Evolutionary conservation across 1,140 invertebrate genomes (phyloP).

Genomic region (Elymnias hypermnestra): DNA sequence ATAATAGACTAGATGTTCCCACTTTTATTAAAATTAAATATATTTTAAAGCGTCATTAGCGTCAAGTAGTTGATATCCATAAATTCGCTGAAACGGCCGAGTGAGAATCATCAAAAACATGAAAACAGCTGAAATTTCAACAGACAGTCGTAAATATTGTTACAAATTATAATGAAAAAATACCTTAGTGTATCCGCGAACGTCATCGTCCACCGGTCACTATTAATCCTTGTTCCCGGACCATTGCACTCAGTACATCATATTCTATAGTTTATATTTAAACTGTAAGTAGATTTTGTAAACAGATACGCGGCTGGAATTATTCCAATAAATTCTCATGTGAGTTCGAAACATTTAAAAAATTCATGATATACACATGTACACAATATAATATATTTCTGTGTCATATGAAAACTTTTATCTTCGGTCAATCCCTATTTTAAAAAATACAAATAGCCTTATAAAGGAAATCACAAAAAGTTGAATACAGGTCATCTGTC

Average conservation of each 20-base stretch:
- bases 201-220: background rate
- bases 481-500: too few relatives aligned
- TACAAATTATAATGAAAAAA: constrained; percentile 17
- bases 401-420: too few relatives aligned
- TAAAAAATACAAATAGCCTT: too few relatives aligned
- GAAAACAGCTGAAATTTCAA: background rate
- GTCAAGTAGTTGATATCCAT: constrained; percentile 5
- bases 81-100: constrained; percentile 10
- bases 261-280: constrained; percentile 16
- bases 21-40: background rate
- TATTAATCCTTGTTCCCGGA: constrained; percentile 10
- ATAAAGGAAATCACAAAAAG: too few relatives aligned
- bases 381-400: background rate
- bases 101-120: constrained; percentile 9
- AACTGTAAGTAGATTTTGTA: constrained; percentile 18
- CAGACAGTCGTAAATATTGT: constrained; percentile 1
- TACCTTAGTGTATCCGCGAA: background rate
- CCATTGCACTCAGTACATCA: constrained; percentile 13
- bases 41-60: constrained; percentile 3
- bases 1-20: background rate
- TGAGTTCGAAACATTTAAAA: constrained; percentile 21
- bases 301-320: constrained; percentile 32
- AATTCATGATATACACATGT: background rate
- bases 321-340: constrained; percentile 48
- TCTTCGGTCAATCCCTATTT: too few relatives aligned